Evolutionary conservation across 2,888 invertebrate genomes (phyloP).

Genomic region (Acanthosepion pharaonis): DNA sequence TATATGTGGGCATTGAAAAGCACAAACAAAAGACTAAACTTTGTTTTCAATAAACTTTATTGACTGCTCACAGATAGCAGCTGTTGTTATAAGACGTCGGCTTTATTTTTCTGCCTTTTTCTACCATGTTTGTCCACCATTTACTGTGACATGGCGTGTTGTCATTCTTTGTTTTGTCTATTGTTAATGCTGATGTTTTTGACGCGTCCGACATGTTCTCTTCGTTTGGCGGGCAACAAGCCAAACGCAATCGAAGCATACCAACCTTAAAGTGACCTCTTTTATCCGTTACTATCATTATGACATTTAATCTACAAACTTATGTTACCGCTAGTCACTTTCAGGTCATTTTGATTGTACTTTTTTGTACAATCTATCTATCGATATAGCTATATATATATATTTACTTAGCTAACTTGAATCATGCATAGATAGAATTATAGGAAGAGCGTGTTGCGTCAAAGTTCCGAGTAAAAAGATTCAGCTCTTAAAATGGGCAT

Average conservation of each 20-base stretch:
- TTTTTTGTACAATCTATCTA: neutral
- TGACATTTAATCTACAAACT: neutral
- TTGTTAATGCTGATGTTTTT: neutral
- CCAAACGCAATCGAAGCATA: neutral
- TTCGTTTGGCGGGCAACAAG: neutral
- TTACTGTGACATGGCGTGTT: neutral
- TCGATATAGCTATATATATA: neutral
- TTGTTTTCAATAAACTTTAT: neutral
- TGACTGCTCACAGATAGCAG: neutral
- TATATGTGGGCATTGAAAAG: neutral
- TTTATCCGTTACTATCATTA: neutral
- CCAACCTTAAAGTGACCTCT: neutral
- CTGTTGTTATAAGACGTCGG: neutral
- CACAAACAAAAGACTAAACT: neutral
- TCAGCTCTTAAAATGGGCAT: too few species aligned
- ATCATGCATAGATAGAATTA: neutral
- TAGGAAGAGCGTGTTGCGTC: too few species aligned
- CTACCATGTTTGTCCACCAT: neutral
- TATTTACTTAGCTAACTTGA: neutral
- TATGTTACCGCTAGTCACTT: neutral
- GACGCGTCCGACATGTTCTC: neutral
- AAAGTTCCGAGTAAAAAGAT: too few species aligned
- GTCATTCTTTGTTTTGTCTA: neutral
- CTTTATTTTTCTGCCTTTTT: neutral
- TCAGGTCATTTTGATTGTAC: neutral